Evolutionary conservation across 1,140 invertebrate genomes (phyloP).

Genomic region (Galendromus occidentalis): DNA sequence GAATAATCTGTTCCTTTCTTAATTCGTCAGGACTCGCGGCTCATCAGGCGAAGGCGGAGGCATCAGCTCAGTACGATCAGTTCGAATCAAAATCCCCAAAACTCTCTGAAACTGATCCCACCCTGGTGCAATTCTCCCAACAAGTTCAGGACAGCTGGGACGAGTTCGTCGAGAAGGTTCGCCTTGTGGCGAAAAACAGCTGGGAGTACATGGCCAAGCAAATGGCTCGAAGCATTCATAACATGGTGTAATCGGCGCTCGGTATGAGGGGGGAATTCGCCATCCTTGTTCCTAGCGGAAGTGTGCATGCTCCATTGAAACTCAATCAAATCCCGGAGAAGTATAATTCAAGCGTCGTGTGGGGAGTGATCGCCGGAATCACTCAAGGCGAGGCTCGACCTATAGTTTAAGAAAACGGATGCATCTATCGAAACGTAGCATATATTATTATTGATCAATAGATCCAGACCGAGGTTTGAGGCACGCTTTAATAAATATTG

Average conservation of each 20-base stretch:
- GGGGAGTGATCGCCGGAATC: background rate
- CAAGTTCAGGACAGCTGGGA: conserved; percentile 7
- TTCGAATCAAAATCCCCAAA: background rate
- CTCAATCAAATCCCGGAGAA: too few relatives aligned
- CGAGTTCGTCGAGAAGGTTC: background rate
- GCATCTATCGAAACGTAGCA: too few relatives aligned
- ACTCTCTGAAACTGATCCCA: background rate
- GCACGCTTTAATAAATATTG: too few relatives aligned
- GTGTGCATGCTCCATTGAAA: too few relatives aligned
- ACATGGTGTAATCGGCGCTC: background rate
- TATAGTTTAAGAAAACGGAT: too few relatives aligned
- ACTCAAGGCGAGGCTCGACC: background rate
- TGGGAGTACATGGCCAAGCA: conserved; percentile 6
- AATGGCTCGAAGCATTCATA: conserved; percentile 4
- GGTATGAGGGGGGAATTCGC: too few relatives aligned
- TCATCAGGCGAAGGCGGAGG: background rate
- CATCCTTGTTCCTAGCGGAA: too few relatives aligned
- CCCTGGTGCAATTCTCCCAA: background rate
- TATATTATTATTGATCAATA: too few relatives aligned
- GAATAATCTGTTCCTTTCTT: too few relatives aligned
- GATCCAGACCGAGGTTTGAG: too few relatives aligned
- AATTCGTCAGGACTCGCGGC: too few relatives aligned
- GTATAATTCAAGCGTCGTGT: background rate
- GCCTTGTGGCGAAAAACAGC: background rate
- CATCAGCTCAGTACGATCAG: background rate